Percentiles rank a stretch among this genome's conserved stretches.
These are phyloP conservation scores for Ophion ventricosus DNA, from an alignment of 2,888 invertebrate genomes.

Conservation along the genomic window DNA sequence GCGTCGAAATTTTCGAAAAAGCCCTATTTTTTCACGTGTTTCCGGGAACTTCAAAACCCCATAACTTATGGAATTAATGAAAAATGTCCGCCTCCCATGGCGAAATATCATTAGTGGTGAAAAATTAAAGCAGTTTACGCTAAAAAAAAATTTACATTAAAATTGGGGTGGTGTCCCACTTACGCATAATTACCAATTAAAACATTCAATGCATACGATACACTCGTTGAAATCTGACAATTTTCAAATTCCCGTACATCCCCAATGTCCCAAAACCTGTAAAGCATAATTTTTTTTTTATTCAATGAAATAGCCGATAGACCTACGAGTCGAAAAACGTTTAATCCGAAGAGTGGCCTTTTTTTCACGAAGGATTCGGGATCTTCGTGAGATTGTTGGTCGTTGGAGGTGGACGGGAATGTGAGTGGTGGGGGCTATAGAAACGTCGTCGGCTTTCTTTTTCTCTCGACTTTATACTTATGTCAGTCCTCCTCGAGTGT, in stretches of 20 bases:
- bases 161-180: too few species aligned
- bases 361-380: not conserved
- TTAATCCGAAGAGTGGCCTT: not conserved
- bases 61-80: too few species aligned
- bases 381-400: not conserved
- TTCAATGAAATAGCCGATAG: not conserved
- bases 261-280: not conserved
- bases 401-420: constrained; percentile 55
- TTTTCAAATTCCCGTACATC: not conserved
- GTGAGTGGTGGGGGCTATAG: constrained; percentile 53
- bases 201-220: not conserved
- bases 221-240: not conserved
- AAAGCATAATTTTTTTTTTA: not conserved
- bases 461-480: constrained; percentile 45
- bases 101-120: too few species aligned
- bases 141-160: too few species aligned
- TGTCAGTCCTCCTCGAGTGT: constrained; percentile 47
- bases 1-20: too few species aligned
- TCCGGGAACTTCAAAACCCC: too few species aligned
- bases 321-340: not conserved
- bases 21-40: too few species aligned
- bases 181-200: too few species aligned
- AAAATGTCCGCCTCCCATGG: too few species aligned
- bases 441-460: constrained; percentile 59
- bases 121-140: too few species aligned